Conservation (phyloP, 2,888 invertebrate genomes). For the Steinernema carpocapsae region DNA sequence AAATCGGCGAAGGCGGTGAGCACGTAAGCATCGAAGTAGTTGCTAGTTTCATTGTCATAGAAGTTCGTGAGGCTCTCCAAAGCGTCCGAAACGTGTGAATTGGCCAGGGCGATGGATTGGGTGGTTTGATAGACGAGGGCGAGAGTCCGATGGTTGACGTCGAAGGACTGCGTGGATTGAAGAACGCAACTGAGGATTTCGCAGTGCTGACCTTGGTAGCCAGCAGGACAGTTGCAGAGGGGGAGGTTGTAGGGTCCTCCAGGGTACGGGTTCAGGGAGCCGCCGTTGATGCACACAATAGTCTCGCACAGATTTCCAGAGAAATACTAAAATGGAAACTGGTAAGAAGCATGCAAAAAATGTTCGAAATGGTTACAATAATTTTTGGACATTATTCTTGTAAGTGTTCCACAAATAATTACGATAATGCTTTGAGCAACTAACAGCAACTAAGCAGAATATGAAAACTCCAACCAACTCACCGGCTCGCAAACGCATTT, state of each 20-base stretch:
- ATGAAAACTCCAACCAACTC: neutral
- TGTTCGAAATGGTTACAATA: no score
- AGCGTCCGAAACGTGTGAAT: neutral
- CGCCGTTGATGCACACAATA: slow-evolving; percentile 28
- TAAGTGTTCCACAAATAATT: no score
- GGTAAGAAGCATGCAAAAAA: neutral
- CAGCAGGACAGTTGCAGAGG: slow-evolving; percentile 33
- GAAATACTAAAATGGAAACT: slow-evolving; percentile 10
- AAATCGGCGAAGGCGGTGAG: slow-evolving; percentile 33
- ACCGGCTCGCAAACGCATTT: slow-evolving; percentile 35
- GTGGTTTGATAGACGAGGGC: slow-evolving; percentile 23
- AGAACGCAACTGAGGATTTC: slow-evolving; percentile 20
- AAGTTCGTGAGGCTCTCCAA: neutral
- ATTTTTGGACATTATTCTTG: no score
- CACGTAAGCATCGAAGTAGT: slow-evolving; percentile 34
- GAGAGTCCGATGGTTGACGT: slow-evolving; percentile 17
- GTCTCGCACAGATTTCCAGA: slow-evolving; percentile 32
- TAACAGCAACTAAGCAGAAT: no score
- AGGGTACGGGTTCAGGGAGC: slow-evolving; percentile 28
- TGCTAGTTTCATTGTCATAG: neutral
- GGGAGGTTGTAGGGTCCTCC: slow-evolving; percentile 28
- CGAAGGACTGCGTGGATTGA: slow-evolving; percentile 15
- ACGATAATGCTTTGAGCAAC: no score
- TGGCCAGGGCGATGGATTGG: neutral
- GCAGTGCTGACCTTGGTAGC: slow-evolving; percentile 36